These are phyloP conservation scores for Leptopilina boulardi DNA, from an alignment of 1,140 invertebrate species.

Conservation along the genomic window DNA sequence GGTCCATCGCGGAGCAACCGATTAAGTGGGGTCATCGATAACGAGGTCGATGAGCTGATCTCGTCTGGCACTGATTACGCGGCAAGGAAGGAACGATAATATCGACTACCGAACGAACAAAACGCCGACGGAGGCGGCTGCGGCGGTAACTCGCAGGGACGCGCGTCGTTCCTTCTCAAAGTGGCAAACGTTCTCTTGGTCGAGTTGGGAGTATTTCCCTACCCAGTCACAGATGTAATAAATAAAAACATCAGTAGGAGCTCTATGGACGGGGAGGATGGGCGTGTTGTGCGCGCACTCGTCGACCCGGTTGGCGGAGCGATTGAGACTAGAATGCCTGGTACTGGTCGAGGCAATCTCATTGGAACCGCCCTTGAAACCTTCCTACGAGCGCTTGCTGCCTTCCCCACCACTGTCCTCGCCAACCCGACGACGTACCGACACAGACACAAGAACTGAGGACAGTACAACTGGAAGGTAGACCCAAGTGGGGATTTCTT, in stretches of 20 bases:
- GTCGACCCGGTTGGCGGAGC: slow-evolving; percentile 63
- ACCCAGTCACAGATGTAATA: slow-evolving; percentile 81
- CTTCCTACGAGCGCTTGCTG: slow-evolving; percentile 41
- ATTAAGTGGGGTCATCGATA: background rate
- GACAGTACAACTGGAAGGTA: slow-evolving; percentile 68
- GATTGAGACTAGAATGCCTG: slow-evolving; percentile 51
- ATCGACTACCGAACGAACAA: slow-evolving; percentile 38
- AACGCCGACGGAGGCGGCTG: slow-evolving; percentile 59
- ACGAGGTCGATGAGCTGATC: background rate
- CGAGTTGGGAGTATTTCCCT: slow-evolving; percentile 76
- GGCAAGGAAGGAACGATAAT: slow-evolving; percentile 35
- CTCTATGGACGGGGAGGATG: slow-evolving; percentile 61
- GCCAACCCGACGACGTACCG: slow-evolving; percentile 42
- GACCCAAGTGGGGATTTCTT: slow-evolving; percentile 68
- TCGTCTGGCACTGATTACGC: slow-evolving; percentile 39
- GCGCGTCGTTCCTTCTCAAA: slow-evolving; percentile 77
- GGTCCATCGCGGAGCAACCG: background rate
- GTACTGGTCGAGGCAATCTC: slow-evolving; percentile 54
- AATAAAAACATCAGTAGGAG: slow-evolving; percentile 81
- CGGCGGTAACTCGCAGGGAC: slow-evolving; percentile 72
- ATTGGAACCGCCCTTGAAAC: slow-evolving; percentile 58
- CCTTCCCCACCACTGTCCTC: slow-evolving; percentile 43
- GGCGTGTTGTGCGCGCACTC: slow-evolving; percentile 67
- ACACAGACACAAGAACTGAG: slow-evolving; percentile 63
- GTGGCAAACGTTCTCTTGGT: slow-evolving; percentile 77